A percentile compares a stretch with the other conserved stretches of the same genome.
These are phyloP conservation scores for Leptobrachium leishanense DNA, from an alignment of 2,113 vertebrate species.

Conservation along the genomic window DNA sequence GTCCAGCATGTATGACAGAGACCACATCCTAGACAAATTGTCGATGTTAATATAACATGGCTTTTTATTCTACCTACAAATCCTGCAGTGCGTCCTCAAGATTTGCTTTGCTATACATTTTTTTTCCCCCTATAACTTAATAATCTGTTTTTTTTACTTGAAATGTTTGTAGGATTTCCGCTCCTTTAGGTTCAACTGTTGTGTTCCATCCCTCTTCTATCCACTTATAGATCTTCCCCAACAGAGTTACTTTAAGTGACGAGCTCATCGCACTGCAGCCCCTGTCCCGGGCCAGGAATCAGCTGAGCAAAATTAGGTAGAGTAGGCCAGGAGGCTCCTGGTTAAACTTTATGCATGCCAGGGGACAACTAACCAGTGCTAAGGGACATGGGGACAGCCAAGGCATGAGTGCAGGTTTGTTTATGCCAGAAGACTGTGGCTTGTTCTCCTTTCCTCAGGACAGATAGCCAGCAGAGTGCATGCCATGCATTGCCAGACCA, in stretches of 20 bases:
- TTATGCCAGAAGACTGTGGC: conserved; percentile 47
- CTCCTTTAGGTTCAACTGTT: conserved; percentile 67
- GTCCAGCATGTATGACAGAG: no score
- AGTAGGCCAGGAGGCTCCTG: conserved; percentile 77
- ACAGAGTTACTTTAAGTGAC: conserved; percentile 94
- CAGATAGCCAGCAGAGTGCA: conserved; percentile 58
- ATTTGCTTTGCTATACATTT: no score
- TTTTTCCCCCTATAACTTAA: no score
- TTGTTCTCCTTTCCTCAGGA: conserved; percentile 51
- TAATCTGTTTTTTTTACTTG: conserved; percentile 21
- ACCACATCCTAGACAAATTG: no score
- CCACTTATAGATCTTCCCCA: conserved; percentile 94
- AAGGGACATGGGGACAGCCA: conserved; percentile 59
- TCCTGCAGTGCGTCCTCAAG: no score
- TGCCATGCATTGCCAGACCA: conserved; percentile 49
- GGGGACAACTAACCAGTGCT: conserved; percentile 70
- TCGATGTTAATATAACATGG: no score
- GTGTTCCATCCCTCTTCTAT: conserved; percentile 78
- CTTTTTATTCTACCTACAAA: no score
- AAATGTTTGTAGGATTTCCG: conserved; percentile 49
- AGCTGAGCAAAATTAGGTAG: conserved; percentile 99
- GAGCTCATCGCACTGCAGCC: conserved; percentile 99
- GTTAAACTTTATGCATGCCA: conserved; percentile 76
- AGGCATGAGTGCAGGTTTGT: conserved; percentile 63
- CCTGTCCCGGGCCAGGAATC: conserved; percentile 96